Evolutionary conservation across 2,113 vertebrate species (phyloP), one percentile per base, ranked within the genome.

Genomic region (Prietella phreatophila): DNA sequence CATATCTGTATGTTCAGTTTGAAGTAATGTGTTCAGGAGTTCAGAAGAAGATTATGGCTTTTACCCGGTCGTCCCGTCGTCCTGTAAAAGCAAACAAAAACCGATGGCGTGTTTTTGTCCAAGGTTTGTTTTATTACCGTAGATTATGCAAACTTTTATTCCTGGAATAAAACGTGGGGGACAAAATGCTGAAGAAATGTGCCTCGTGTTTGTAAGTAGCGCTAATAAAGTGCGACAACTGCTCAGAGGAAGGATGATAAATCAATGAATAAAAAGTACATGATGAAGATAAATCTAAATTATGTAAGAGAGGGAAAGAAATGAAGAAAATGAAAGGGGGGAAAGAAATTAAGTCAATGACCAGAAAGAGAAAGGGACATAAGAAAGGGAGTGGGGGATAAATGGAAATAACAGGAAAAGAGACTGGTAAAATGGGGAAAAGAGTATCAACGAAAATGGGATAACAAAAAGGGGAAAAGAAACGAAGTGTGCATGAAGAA

Each of bases 331-430:
- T 9, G 9, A 47, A 5, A 8, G 1, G 14, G 14, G 19, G 4
- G 50, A 50, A 42, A 76, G 22, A 47, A 3, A 39, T 17, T 17
- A 20, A 36, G 33, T 20, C 20, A 39, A 39, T 9, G 60, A 36
- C 33, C n/a, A 71, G 67, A 17, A 36, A 36, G 67, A 71, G 67
- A 71, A 36, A 20, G 39, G 73, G 14, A 13, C 2, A 4, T 3
- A 10, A 50, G 9, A 78, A 15, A 47, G 11, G 27, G 13, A 47
- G 22, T 27, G 5, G 5, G 20, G 33, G 17, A 73, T 33, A 73
- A 78, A 86, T 67, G 61, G 89, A 79, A 86, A 88, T 58, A 56
- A 84, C 19, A 36, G 30, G 36, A 61, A 63, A 65, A 84, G 39
- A 88, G n/a, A 75, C 19, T 14, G 76, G 85, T 55, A 42, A n/a